Conservation (phyloP, 2,888 invertebrate species). For the Leucoma salicis region DNA sequence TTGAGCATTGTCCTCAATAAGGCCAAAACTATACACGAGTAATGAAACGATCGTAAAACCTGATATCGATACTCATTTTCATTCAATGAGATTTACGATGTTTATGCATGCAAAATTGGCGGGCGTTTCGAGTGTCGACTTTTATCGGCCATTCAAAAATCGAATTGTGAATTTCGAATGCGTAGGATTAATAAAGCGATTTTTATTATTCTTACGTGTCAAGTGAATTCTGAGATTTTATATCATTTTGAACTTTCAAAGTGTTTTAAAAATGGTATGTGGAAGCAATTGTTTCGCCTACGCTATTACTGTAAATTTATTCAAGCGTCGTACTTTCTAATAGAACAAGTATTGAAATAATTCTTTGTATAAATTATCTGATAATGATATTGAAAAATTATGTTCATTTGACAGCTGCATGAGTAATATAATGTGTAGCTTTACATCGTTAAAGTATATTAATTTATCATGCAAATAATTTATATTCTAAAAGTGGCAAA, state of each 20-base stretch:
- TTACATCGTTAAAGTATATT: background rate
- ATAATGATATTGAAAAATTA: background rate
- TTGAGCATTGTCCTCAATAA: conserved; percentile 63
- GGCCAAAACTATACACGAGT: conserved; percentile 52
- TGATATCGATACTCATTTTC: conserved; percentile 71
- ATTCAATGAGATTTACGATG: conserved; percentile 75
- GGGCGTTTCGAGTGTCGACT: conserved; percentile 67
- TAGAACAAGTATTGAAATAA: background rate
- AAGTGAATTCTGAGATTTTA: conserved; percentile 36
- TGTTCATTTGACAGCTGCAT: background rate
- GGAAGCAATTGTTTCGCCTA: conserved; percentile 18
- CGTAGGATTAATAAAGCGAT: conserved; percentile 54
- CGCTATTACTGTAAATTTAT: conserved; percentile 12
- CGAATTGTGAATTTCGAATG: conserved; percentile 47
- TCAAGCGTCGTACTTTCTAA: conserved; percentile 16
- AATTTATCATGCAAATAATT: background rate
- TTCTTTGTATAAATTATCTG: conserved; percentile 5
- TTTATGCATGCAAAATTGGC: conserved; percentile 71
- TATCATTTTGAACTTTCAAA: conserved; percentile 28
- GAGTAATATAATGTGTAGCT: background rate
- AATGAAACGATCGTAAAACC: conserved; percentile 62
- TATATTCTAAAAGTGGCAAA: background rate
- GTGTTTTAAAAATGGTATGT: conserved; percentile 18
- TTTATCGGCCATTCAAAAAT: conserved; percentile 74
- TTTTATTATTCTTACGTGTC: conserved; percentile 44